Percentiles rank a stretch among this genome's conserved stretches.
phyloP scores from a whole-genome alignment of 1,140 invertebrate species.

The Atopsyche davidsoni region DNA sequence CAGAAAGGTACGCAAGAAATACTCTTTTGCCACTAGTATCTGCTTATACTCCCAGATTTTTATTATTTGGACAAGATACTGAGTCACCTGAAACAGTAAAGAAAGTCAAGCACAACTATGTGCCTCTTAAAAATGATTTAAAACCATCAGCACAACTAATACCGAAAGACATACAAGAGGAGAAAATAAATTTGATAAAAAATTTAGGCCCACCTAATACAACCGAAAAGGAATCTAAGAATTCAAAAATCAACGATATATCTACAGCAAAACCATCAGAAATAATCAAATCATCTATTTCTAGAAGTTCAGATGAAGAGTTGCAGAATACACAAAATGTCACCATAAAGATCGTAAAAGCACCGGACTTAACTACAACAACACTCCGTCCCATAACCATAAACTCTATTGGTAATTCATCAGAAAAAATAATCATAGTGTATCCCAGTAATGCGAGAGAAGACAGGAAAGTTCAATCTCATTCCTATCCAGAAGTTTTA shows the following conservation, averaged over 20 bases:
- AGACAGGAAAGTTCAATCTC: slow-evolving; percentile 44
- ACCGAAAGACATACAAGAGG: slow-evolving; percentile 43
- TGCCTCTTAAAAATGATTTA: slow-evolving; percentile 36
- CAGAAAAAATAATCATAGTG: slow-evolving; percentile 45
- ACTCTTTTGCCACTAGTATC: slow-evolving; percentile 68
- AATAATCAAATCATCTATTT: not conserved
- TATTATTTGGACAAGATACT: slow-evolving; percentile 46
- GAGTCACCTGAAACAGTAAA: slow-evolving; percentile 31
- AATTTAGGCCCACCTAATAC: slow-evolving; percentile 40
- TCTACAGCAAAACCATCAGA: too few species aligned
- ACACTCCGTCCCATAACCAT: slow-evolving; percentile 42
- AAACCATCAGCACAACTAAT: slow-evolving; percentile 23
- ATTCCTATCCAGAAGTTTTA: slow-evolving; percentile 43
- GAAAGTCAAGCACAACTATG: slow-evolving; percentile 39
- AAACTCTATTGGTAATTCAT: slow-evolving; percentile 32
- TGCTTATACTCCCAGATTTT: slow-evolving; percentile 65
- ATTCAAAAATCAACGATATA: not conserved
- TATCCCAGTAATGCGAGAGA: slow-evolving; percentile 46
- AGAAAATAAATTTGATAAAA: slow-evolving; percentile 43
- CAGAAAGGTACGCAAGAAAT: slow-evolving; percentile 70
- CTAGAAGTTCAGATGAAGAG: slow-evolving; percentile 7
- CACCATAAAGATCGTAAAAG: slow-evolving; percentile 34
- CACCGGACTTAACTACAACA: slow-evolving; percentile 38
- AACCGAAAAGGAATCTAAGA: not conserved
- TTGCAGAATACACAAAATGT: slow-evolving; percentile 15